These are phyloP conservation scores for Carassius auratus DNA, from an alignment of 2,113 vertebrate genomes.

Conservation along the genomic window DNA sequence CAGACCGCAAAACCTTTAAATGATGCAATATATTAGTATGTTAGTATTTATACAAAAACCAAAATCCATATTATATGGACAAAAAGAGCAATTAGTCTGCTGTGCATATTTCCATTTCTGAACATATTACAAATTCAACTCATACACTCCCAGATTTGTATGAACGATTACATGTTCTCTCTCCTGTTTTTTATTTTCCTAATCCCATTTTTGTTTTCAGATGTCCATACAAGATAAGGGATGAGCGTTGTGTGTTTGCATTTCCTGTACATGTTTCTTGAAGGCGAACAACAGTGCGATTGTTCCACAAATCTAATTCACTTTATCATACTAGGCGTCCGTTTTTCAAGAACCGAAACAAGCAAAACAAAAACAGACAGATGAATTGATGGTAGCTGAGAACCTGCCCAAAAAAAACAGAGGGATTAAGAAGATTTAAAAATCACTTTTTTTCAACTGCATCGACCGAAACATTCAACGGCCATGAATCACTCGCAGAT, in stretches of 20 bases:
- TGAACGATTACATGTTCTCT: not conserved
- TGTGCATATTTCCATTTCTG: not conserved
- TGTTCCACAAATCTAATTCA: not conserved
- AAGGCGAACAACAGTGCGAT: not conserved
- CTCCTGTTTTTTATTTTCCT: not conserved
- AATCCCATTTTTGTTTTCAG: conserved; percentile 10
- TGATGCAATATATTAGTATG: not conserved
- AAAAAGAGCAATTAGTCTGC: not conserved
- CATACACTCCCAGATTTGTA: not conserved
- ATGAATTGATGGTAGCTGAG: conserved; percentile 20
- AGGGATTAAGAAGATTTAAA: conserved; percentile 37
- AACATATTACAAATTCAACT: not conserved
- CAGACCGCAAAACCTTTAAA: not conserved
- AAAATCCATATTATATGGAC: not conserved
- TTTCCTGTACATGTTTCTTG: not conserved
- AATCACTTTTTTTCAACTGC: conserved; percentile 24
- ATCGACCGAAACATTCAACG: not conserved
- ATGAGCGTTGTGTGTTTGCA: not conserved
- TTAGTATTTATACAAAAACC: not conserved
- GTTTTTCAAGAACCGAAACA: conserved; percentile 29
- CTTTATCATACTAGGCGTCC: not conserved
- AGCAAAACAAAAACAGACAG: conserved; percentile 42
- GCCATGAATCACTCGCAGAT: not conserved
- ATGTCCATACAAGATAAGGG: not conserved
- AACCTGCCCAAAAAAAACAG: conserved; percentile 14